Conservation (phyloP, 2,888 invertebrate genomes). For the Lumbricus terrestris region DNA sequence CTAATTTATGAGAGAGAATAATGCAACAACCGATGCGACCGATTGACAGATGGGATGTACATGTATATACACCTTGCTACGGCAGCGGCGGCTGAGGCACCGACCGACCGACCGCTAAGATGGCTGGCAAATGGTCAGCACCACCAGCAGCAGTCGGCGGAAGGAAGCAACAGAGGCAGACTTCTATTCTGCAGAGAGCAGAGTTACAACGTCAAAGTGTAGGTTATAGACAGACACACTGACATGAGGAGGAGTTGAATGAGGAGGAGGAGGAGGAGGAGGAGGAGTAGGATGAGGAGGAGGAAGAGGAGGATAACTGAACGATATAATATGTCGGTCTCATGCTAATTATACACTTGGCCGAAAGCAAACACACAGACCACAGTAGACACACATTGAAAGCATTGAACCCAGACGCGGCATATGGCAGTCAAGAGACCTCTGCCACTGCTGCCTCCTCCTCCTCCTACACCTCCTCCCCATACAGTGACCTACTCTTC, state of each 20-base stretch:
- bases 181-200: background rate
- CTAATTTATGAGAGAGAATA: background rate
- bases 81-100: too few relatives aligned
- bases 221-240: background rate
- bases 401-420: background rate
- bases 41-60: background rate
- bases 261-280: too few relatives aligned
- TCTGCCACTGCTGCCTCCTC: background rate
- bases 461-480: too few relatives aligned
- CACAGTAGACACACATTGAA: background rate
- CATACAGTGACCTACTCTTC: too few relatives aligned
- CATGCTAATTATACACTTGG: background rate
- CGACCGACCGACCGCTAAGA: background rate
- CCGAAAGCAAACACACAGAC: background rate
- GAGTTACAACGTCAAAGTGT: background rate
- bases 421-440: too few relatives aligned
- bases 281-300: too few relatives aligned
- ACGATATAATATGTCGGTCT: background rate
- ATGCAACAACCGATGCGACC: background rate
- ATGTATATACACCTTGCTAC: too few relatives aligned
- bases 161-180: background rate
- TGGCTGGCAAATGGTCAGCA: background rate
- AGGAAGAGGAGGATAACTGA: background rate
- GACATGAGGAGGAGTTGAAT: too few relatives aligned
- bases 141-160: background rate